These are phyloP conservation scores for Regulus satrapa DNA, from an alignment of 2,113 vertebrate species.

Conservation along the genomic window DNA sequence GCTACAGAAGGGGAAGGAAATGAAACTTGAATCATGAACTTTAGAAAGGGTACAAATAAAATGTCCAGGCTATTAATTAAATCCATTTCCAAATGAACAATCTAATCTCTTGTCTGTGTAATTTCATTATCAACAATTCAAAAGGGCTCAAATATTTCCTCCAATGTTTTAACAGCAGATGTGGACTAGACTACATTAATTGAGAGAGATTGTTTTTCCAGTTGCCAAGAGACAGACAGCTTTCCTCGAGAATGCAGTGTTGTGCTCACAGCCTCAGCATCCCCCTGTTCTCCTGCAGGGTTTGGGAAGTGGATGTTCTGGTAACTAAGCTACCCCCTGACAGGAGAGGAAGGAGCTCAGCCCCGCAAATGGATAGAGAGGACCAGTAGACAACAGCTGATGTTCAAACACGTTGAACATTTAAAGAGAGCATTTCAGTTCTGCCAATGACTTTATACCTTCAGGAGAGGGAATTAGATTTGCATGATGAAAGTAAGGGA, in stretches of 20 bases:
- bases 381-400: neutral
- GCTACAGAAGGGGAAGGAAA: neutral
- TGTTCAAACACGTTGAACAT: neutral
- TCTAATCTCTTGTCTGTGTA: slow-evolving; percentile 31
- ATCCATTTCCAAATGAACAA: slow-evolving; percentile 41
- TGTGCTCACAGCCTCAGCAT: slow-evolving; percentile 40
- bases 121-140: slow-evolving; percentile 30
- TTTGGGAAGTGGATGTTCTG: slow-evolving; percentile 16
- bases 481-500: neutral
- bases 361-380: neutral
- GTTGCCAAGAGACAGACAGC: slow-evolving; percentile 71
- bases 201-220: slow-evolving; percentile 66
- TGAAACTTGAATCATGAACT: neutral
- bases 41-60: slow-evolving; percentile 16
- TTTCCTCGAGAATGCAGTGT: slow-evolving; percentile 54
- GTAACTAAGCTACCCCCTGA: neutral
- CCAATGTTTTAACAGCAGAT: slow-evolving; percentile 61
- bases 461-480: slow-evolving; percentile 5
- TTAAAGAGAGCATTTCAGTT: neutral
- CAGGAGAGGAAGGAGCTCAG: neutral
- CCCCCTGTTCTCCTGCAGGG: slow-evolving; percentile 33
- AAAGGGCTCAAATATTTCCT: slow-evolving; percentile 45
- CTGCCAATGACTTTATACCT: neutral
- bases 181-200: slow-evolving; percentile 57
- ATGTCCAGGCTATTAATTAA: slow-evolving; percentile 43